Evolutionary conservation across 2,888 invertebrate genomes (phyloP).

Genomic region (Teleiodes luculella): DNA sequence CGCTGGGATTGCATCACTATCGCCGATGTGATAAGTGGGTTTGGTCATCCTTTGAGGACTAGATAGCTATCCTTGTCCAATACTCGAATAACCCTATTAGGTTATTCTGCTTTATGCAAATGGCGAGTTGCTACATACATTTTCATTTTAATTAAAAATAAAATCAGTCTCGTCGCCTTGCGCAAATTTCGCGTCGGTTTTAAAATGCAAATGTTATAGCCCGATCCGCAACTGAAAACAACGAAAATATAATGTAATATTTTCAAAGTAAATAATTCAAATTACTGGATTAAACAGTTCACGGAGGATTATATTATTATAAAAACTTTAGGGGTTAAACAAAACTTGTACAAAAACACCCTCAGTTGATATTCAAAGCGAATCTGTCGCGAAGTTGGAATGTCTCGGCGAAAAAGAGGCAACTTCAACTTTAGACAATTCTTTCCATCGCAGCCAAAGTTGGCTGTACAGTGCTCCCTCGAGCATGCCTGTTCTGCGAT

Average conservation of each 20-base stretch:
- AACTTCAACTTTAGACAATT: constrained; percentile 46
- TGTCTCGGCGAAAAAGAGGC: constrained; percentile 26
- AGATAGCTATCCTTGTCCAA: neutral
- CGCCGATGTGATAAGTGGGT: constrained; percentile 38
- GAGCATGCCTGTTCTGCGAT: constrained; percentile 40
- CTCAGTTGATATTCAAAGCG: constrained; percentile 48
- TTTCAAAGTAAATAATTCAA: neutral
- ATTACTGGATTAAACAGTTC: neutral
- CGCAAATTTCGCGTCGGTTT: neutral
- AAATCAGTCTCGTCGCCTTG: neutral
- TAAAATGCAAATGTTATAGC: constrained; percentile 8
- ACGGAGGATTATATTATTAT: constrained; percentile 6
- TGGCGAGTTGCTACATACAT: neutral
- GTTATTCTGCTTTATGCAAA: neutral
- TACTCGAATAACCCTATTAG: neutral
- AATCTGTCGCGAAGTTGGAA: constrained; percentile 44
- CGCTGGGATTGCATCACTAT: constrained; percentile 43
- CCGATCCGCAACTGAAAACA: neutral
- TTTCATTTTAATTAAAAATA: neutral
- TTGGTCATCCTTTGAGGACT: constrained; percentile 9
- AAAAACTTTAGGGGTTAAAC: constrained; percentile 6
- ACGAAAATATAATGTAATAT: neutral
- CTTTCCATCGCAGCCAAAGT: constrained; percentile 38
- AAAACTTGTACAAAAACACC: constrained; percentile 12
- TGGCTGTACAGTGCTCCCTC: constrained; percentile 31